Percentiles rank a stretch among this genome's conserved stretches.
Conservation (phyloP, 1,140 invertebrate genomes). For the Luehdorfia chinensis region DNA sequence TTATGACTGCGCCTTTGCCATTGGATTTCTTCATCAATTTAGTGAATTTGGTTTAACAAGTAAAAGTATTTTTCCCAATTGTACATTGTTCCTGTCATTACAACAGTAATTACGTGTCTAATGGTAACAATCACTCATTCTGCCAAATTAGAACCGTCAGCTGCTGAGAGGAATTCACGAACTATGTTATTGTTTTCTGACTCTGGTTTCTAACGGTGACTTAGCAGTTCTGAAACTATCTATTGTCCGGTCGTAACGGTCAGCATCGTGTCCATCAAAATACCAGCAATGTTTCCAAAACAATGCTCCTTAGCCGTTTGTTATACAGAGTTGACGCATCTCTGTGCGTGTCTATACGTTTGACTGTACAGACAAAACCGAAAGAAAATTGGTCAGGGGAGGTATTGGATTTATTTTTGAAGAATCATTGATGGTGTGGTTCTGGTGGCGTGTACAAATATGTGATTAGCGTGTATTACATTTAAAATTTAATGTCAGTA, state of each 20-base stretch:
- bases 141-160: conserved; percentile 54
- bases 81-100: background rate
- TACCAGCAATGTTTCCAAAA: conserved; percentile 42
- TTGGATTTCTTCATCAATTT: background rate
- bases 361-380: background rate
- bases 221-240: conserved; percentile 51
- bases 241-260: conserved; percentile 51
- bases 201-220: conserved; percentile 51
- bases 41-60: background rate
- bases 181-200: conserved; percentile 66
- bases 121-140: conserved; percentile 47
- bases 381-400: no score
- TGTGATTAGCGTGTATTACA: no score
- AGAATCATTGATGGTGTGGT: no score
- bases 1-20: no score
- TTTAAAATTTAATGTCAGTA: no score
- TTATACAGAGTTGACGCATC: conserved; percentile 23
- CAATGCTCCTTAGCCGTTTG: conserved; percentile 37
- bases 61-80: conserved; percentile 8
- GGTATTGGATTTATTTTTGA: no score
- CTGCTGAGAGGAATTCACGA: conserved; percentile 48
- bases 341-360: background rate
- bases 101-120: conserved; percentile 27
- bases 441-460: no score
- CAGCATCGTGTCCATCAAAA: conserved; percentile 63